A percentile compares a stretch with the other conserved stretches of the same genome.
These are phyloP conservation scores for Syrista parreyssii DNA, from an alignment of 2,888 invertebrate genomes.

Conservation along the genomic window DNA sequence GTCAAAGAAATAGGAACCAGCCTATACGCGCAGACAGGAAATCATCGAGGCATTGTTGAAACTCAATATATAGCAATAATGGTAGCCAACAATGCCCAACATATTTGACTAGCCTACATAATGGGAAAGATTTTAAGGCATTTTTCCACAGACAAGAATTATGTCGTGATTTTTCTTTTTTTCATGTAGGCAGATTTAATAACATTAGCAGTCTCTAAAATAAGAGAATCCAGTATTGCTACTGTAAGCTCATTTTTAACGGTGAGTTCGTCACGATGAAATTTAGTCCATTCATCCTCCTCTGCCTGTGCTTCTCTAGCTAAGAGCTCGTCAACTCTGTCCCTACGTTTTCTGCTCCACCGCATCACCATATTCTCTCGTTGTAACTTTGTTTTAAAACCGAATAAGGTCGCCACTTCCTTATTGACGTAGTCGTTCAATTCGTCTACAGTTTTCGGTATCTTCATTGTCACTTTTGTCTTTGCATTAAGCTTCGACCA, in stretches of 20 bases:
- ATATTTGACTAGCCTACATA: too few relatives aligned
- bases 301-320: conserved; percentile 78
- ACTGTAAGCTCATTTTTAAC: conserved; percentile 73
- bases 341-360: conserved; percentile 75
- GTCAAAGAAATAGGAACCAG: conserved; percentile 53
- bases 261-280: conserved; percentile 76
- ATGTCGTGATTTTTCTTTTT: conserved; percentile 48
- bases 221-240: conserved; percentile 57
- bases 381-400: conserved; percentile 67
- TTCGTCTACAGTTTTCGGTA: conserved; percentile 67
- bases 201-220: conserved; percentile 56
- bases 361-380: conserved; percentile 72
- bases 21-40: conserved; percentile 28
- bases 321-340: conserved; percentile 79
- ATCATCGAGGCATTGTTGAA: not conserved
- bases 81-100: not conserved
- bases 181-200: conserved; percentile 58
- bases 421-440: conserved; percentile 68
- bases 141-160: too few relatives aligned
- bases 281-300: conserved; percentile 80
- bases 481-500: conserved; percentile 68
- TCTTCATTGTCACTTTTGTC: conserved; percentile 64
- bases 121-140: too few relatives aligned
- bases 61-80: not conserved
- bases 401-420: conserved; percentile 69